These are phyloP conservation scores for Aphidoletes aphidimyza DNA, from an alignment of 2,888 invertebrate species.

Conservation along the genomic window DNA sequence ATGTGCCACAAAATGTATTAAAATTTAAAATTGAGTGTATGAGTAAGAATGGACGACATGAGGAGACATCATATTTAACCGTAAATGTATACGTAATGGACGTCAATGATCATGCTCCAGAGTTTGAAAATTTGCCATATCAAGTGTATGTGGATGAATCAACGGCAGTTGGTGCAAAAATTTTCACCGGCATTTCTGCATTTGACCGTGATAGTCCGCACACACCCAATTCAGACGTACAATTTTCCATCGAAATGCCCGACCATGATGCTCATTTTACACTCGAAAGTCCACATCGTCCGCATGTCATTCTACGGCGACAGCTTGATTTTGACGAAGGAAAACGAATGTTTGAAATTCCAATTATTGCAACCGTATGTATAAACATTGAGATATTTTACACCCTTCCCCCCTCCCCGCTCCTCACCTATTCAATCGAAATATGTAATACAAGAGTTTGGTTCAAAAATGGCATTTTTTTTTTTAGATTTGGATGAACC, in stretches of 20 bases:
- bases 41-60: conserved; percentile 63
- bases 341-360: conserved; percentile 78
- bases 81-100: conserved; percentile 91
- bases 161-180: conserved; percentile 80
- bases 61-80: conserved; percentile 81
- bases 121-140: conserved; percentile 83
- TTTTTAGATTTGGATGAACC: too few relatives aligned
- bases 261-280: conserved; percentile 70
- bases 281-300: conserved; percentile 82
- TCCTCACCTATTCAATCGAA: too few relatives aligned
- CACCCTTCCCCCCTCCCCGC: too few relatives aligned
- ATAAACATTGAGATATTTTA: conserved; percentile 59
- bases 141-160: conserved; percentile 82
- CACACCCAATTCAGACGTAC: conserved; percentile 87
- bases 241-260: conserved; percentile 80
- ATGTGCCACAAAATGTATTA: conserved; percentile 81
- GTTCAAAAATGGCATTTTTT: too few relatives aligned
- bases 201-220: conserved; percentile 87
- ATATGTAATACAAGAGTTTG: too few relatives aligned
- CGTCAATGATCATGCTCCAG: conserved; percentile 84
- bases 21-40: conserved; percentile 82
- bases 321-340: conserved; percentile 84
- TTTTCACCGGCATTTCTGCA: conserved; percentile 83
- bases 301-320: conserved; percentile 77
- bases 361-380: conserved; percentile 80